Evolutionary conservation across 2,888 invertebrate species (phyloP).

Genomic region (Colletes collaris): DNA sequence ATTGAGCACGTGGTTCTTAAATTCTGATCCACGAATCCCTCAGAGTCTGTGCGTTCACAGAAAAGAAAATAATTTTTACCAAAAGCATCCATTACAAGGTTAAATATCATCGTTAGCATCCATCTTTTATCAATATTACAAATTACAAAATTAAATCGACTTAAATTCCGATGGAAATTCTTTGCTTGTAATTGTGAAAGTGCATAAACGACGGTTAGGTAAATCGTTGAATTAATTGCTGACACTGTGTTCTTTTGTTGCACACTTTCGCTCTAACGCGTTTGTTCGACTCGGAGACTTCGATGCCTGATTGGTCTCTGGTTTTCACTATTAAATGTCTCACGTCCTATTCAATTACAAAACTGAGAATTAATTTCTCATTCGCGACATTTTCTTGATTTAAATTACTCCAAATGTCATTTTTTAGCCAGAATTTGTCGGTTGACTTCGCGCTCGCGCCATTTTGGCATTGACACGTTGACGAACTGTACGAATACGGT

Average conservation of each 20-base stretch:
- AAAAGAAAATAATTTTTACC: too few species aligned
- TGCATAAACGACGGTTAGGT: background rate
- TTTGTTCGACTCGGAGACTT: background rate
- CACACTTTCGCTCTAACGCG: conserved; percentile 7
- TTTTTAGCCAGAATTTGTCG: too few species aligned
- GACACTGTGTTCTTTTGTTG: background rate
- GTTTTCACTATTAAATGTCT: background rate
- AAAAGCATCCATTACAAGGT: too few species aligned
- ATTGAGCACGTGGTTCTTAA: too few species aligned
- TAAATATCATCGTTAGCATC: too few species aligned
- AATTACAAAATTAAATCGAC: background rate
- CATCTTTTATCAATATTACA: too few species aligned
- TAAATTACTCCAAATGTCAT: too few species aligned
- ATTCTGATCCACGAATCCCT: too few species aligned
- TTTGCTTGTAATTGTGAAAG: conserved; percentile 12
- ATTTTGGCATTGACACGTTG: conserved; percentile 23
- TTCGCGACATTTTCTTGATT: too few species aligned
- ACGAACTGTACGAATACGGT: conserved; percentile 33
- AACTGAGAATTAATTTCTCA: too few species aligned
- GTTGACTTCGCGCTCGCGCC: background rate
- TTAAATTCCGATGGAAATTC: background rate
- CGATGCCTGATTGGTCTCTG: background rate
- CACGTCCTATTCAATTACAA: too few species aligned
- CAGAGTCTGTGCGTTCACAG: too few species aligned
- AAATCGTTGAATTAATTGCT: conserved; percentile 13